Base-by-base conservation (phyloP, 2,888 invertebrate species). In the Pristionchus maxplancki region DNA sequence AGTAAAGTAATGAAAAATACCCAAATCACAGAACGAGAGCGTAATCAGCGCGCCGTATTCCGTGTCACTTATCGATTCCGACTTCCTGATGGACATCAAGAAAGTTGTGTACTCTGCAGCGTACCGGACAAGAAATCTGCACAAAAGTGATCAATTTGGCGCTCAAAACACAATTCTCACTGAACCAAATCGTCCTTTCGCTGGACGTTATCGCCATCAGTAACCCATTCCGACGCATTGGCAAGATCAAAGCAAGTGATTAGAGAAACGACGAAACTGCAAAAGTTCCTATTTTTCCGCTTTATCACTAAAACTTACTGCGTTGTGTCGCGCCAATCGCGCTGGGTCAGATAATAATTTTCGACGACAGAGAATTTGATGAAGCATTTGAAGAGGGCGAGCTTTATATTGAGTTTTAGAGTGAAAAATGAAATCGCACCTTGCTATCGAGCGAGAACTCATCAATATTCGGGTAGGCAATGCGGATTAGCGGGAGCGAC, bases 401-500 rank as follows among this genome's bases (percentile, higher is more conserved):
- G 28, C 78, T 74, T 40, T 17, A 13, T 0, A 17, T 20, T 20
- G 5, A 1, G 11, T 34, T 0, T 13, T 34, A 31, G n/a, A 40
- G 20, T 3, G 24, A 2, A 11, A 64, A 11, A n/a, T n/a, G n/a
- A n/a, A n/a, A n/a, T n/a, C n/a, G n/a, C 34, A 78, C 78, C 28
- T 78, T 78, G 44, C n/a, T 28, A 6, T n/a, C 78, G n/a, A 78
- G 31, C 5, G 78, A 9, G 28, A 78, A 24, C n/a, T 48, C 28
- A 78, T 78, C 78, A 15, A 78, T 28, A 44, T 78, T 40, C n/a
- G 44, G 44, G 28, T 78, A 78, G 40, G 48, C 28, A 13, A 13
- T n/a, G n/a, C 78, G 78, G 78, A 78, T 78, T 78, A 78, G 78
- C 28, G 78, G 78, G 0, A 78, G 24, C 44, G 78, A 78, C 24